Conservation (phyloP, 2,888 invertebrate genomes). For the Heteromurus nitidus region DNA sequence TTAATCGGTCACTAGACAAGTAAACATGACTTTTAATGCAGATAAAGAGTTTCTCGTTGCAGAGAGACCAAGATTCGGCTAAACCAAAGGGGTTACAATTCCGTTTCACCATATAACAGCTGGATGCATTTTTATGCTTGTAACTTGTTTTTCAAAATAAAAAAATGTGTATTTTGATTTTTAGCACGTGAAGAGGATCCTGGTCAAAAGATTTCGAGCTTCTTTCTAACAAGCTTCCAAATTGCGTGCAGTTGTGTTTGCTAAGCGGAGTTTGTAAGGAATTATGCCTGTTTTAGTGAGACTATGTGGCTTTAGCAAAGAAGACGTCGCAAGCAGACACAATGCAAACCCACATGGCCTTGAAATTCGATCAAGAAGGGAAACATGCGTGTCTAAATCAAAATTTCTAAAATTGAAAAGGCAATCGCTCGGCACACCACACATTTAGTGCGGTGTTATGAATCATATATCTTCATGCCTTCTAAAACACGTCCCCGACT, state of each 20-base stretch:
- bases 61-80: too few relatives aligned
- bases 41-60: too few relatives aligned
- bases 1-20: constrained; percentile 54
- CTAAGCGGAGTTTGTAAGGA: not conserved
- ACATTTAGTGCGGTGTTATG: too few relatives aligned
- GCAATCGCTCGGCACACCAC: too few relatives aligned
- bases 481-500: too few relatives aligned
- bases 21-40: constrained; percentile 57
- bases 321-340: too few relatives aligned
- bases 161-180: constrained; percentile 24
- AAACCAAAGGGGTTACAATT: constrained; percentile 23
- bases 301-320: too few relatives aligned
- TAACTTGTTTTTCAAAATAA: constrained; percentile 44
- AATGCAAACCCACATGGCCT: too few relatives aligned
- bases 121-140: constrained; percentile 57
- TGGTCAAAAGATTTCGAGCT: not conserved
- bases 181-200: constrained; percentile 36
- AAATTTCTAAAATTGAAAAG: too few relatives aligned
- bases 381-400: too few relatives aligned
- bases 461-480: too few relatives aligned
- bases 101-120: constrained; percentile 53
- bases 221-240: not conserved
- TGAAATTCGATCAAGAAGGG: not conserved
- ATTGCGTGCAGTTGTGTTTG: not conserved
- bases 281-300: too few relatives aligned